phyloP scores from a whole-genome alignment of 2,888 invertebrate species.

The Cabera pusaria region DNA sequence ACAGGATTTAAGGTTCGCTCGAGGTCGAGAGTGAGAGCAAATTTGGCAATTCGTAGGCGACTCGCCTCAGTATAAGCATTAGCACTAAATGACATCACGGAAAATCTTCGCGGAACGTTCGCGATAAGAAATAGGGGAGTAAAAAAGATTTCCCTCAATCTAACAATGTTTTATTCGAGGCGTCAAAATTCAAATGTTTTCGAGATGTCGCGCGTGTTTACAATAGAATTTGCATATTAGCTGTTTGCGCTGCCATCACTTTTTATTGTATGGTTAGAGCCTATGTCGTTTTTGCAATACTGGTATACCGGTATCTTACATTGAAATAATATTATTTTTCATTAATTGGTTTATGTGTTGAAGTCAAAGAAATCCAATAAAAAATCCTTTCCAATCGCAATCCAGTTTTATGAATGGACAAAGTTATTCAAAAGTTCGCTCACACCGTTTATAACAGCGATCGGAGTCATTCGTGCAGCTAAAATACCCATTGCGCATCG shows the following conservation, averaged over 20 bases:
- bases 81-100: conserved; percentile 80
- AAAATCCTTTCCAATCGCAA: too few species aligned
- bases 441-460: conserved; percentile 4
- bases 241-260: background rate
- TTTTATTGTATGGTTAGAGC: background rate
- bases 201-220: conserved; percentile 12
- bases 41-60: conserved; percentile 77
- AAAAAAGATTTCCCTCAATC: conserved; percentile 59
- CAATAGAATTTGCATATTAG: conserved; percentile 5
- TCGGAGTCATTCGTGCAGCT: conserved; percentile 14
- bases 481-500: conserved; percentile 17
- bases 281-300: too few species aligned
- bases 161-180: conserved; percentile 48
- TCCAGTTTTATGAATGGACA: too few species aligned
- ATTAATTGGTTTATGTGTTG: too few species aligned
- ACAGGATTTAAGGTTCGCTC: conserved; percentile 70
- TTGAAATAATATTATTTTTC: too few species aligned
- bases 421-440: conserved; percentile 6
- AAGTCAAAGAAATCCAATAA: too few species aligned
- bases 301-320: too few species aligned
- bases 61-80: conserved; percentile 74
- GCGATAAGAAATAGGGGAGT: conserved; percentile 67
- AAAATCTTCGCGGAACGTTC: conserved; percentile 64
- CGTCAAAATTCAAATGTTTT: conserved; percentile 44
- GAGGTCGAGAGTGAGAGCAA: conserved; percentile 62